Conservation (phyloP, 2,113 vertebrate genomes). For the Larimichthys polyactis region DNA sequence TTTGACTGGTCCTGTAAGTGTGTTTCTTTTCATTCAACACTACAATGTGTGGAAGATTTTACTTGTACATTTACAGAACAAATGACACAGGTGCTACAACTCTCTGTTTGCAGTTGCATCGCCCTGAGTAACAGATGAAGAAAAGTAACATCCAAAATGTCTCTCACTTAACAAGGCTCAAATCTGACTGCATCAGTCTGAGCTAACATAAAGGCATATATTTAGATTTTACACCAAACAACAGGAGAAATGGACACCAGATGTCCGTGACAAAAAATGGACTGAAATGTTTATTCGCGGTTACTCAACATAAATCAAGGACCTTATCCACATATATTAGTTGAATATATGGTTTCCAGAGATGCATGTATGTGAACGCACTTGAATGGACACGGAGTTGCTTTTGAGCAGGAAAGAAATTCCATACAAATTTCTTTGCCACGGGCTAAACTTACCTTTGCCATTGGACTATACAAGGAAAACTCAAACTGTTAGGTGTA, state of each 20-base stretch:
- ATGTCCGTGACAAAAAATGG: slow-evolving; percentile 22
- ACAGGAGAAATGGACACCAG: slow-evolving; percentile 38
- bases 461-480: slow-evolving; percentile 23
- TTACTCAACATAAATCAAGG: slow-evolving; percentile 50
- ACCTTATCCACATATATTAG: slow-evolving; percentile 77
- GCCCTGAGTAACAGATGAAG: not conserved
- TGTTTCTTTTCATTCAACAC: slow-evolving; percentile 13
- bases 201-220: slow-evolving; percentile 4
- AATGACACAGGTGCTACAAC: not conserved
- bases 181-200: not conserved
- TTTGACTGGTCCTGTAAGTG: not conserved
- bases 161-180: slow-evolving; percentile 19
- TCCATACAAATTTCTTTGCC: slow-evolving; percentile 72
- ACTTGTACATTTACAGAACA: slow-evolving; percentile 23
- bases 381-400: slow-evolving; percentile 51
- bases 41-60: slow-evolving; percentile 8
- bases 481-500: slow-evolving; percentile 14
- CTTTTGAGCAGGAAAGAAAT: slow-evolving; percentile 74
- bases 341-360: slow-evolving; percentile 77
- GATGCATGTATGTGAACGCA: slow-evolving; percentile 41
- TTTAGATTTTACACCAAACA: slow-evolving; percentile 43
- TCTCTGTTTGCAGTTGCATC: not conserved
- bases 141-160: slow-evolving; percentile 51
- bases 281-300: slow-evolving; percentile 6
- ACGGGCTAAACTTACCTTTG: slow-evolving; percentile 74